phyloP scores from a whole-genome alignment of 1,140 invertebrate species.

The Leptinotarsa undecemlineata region DNA sequence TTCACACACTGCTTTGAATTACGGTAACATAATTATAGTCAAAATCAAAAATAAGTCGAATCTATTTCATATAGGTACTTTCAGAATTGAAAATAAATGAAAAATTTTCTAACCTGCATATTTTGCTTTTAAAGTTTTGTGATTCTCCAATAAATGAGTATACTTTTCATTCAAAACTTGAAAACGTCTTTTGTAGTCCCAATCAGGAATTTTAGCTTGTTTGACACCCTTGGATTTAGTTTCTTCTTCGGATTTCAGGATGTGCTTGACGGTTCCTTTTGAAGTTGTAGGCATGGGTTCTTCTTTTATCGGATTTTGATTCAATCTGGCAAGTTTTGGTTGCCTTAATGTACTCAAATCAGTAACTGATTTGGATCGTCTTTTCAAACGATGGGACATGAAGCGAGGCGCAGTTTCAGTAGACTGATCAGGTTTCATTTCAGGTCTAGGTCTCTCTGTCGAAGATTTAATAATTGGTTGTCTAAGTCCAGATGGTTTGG shows the following conservation, averaged over 20 bases:
- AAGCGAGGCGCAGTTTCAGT: slow-evolving; percentile 14
- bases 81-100: background rate
- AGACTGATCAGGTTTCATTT: slow-evolving; percentile 15
- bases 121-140: slow-evolving; percentile 26
- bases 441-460: background rate
- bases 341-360: slow-evolving; percentile 17
- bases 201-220: slow-evolving; percentile 34
- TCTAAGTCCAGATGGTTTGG: slow-evolving; percentile 30
- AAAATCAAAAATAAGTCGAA: too few species aligned
- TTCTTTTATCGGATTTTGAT: background rate
- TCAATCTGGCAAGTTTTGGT: background rate
- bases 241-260: slow-evolving; percentile 18
- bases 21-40: too few species aligned
- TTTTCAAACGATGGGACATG: background rate
- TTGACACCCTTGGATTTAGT: slow-evolving; percentile 31
- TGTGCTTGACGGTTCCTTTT: background rate
- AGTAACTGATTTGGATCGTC: slow-evolving; percentile 29
- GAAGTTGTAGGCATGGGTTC: background rate
- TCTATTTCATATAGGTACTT: background rate
- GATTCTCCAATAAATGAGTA: slow-evolving; percentile 11
- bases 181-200: slow-evolving; percentile 39
- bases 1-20: too few species aligned
- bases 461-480: background rate
- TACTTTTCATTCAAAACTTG: slow-evolving; percentile 33
- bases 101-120: slow-evolving; percentile 19